phyloP scores from a whole-genome alignment of 2,888 invertebrate species.

The Drosophila melanosoma region DNA sequence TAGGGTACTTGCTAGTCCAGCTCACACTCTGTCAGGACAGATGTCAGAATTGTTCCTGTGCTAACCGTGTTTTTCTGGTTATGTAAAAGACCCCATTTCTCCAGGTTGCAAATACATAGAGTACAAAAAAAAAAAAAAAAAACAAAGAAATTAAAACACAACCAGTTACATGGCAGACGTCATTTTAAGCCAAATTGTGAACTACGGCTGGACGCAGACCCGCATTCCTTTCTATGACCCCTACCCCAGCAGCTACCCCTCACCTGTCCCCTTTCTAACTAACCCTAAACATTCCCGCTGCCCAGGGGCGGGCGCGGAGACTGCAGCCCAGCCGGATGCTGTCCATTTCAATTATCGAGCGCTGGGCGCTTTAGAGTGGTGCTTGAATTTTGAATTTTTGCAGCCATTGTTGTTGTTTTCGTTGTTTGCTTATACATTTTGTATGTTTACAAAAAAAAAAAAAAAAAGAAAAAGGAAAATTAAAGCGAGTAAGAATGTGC shows the following conservation, averaged over 20 bases:
- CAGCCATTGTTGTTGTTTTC: slow-evolving; percentile 55
- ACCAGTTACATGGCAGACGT: slow-evolving; percentile 31
- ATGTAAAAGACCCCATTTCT: background rate
- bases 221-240: background rate
- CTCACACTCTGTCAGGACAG: background rate
- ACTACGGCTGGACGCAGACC: slow-evolving; percentile 21
- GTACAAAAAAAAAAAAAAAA: background rate
- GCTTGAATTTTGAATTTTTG: slow-evolving; percentile 81
- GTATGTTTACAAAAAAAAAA: slow-evolving; percentile 55
- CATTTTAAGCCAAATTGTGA: slow-evolving; percentile 33
- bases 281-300: slow-evolving; percentile 9
- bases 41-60: background rate
- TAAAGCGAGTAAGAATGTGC: background rate
- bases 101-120: background rate
- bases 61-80: background rate
- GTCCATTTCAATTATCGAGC: slow-evolving; percentile 83
- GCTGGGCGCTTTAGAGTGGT: slow-evolving; percentile 73
- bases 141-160: background rate
- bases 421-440: slow-evolving; percentile 66
- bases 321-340: slow-evolving; percentile 78
- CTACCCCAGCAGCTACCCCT: background rate
- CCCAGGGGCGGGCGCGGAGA: slow-evolving; percentile 29
- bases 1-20: background rate
- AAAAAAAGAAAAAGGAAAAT: background rate
- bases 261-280: background rate